Base-by-base conservation (phyloP, 2,797 vertebrate genomes). In the Novumbra hubbsi region DNA sequence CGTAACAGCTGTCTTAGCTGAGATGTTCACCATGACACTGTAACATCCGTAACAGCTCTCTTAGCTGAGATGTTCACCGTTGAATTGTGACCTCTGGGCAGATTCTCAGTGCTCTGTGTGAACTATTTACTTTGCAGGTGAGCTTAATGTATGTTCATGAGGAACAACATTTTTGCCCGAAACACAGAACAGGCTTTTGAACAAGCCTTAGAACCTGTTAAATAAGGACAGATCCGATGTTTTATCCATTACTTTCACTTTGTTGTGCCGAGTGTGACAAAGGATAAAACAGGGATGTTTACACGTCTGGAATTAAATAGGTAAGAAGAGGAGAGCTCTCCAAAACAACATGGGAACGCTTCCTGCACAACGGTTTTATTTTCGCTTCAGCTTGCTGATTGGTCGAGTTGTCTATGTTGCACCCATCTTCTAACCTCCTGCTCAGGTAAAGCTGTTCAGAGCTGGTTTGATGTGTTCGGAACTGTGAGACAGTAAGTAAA, bases 181-280 rank as follows among this genome's bases (percentile, higher is more conserved):
- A 6, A 76, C 63, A 74, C 74, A 62, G 67, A 12, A 24, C 62
- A 65, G 21, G 14, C 49, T 71, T 68, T 62, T 71, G 48, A 71
- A 68, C 1, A 0, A 77, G 64, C 73, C 72, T 76, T 81, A 21
- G 21, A 67, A 77, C 14, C 19, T 3, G 11, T 86, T 74, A 84
- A 87, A 86, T 82, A 87, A 87, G 82, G 48, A 88, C 84, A 30
- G 41, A 67, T 78, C 72, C 65, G 74, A 27, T 78, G 70, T 76
- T 82, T 79, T 60, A 75, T 81, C 68, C 81, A 74, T 84, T 87
- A 81, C 76, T 73, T 71, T 74, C 12, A 66, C 65, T 30, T 75
- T 71, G 55, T 82, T 45, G 24, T 52, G 80, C 76, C 74, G 73
- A 80, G 79, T 75, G 80, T 76, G 80, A 80, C 71, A 73, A 77